These are phyloP conservation scores for Thera britannica DNA, from an alignment of 2,888 invertebrate genomes.

Conservation along the genomic window DNA sequence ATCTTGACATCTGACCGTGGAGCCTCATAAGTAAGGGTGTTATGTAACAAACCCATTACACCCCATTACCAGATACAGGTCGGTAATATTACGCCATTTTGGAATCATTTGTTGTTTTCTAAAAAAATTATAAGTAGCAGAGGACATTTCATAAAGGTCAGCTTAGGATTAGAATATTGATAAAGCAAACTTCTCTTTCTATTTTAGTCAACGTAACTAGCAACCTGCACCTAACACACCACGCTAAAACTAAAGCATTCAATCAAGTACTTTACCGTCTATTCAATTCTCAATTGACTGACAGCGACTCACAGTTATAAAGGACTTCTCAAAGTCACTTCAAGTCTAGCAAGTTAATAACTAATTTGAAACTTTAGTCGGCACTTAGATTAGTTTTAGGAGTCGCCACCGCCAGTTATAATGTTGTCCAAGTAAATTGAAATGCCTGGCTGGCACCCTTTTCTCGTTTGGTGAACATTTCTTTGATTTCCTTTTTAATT, in stretches of 20 bases:
- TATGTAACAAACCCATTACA: slow-evolving; percentile 11
- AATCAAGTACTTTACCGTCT: slow-evolving; percentile 13
- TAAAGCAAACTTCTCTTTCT: too few species aligned
- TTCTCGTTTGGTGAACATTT: not conserved
- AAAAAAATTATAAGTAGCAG: too few species aligned
- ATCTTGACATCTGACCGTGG: slow-evolving; percentile 24
- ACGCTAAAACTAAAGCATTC: not conserved
- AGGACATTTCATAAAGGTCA: too few species aligned
- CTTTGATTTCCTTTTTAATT: slow-evolving; percentile 2
- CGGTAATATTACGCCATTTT: too few species aligned
- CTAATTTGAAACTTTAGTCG: slow-evolving; percentile 4
- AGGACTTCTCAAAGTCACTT: slow-evolving; percentile 12
- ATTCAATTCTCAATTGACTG: slow-evolving; percentile 16
- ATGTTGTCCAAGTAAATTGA: not conserved
- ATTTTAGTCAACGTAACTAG: not conserved
- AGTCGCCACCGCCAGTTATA: not conserved
- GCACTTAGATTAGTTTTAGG: not conserved
- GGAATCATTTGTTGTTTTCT: too few species aligned
- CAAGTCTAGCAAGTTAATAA: slow-evolving; percentile 13
- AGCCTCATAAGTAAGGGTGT: slow-evolving; percentile 13
- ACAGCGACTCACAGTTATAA: slow-evolving; percentile 14
- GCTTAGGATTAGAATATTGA: too few species aligned
- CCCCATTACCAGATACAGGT: too few species aligned
- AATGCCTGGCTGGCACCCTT: not conserved
- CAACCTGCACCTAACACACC: not conserved